Conservation (phyloP, 2,113 vertebrate species). For the Mesitornis unicolor region DNA sequence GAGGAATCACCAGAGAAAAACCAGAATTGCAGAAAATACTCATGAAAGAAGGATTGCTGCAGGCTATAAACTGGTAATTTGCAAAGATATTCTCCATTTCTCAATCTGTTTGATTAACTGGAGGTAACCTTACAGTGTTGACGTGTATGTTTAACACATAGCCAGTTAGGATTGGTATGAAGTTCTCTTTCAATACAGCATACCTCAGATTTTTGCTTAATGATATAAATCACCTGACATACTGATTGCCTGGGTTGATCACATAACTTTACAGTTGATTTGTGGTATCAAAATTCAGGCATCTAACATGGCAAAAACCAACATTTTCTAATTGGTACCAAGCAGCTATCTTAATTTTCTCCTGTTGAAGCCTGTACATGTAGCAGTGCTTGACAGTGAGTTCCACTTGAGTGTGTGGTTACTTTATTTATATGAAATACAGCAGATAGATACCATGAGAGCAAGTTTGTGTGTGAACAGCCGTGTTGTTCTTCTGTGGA, state of each 20-base stretch:
- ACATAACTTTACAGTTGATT: neutral
- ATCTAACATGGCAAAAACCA: neutral
- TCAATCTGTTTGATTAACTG: neutral
- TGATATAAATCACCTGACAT: neutral
- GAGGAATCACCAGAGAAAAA: neutral
- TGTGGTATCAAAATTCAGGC: neutral
- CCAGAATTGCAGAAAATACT: neutral
- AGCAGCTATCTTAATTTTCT: neutral
- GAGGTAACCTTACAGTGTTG: neutral
- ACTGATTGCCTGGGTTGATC: neutral
- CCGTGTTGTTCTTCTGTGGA: neutral
- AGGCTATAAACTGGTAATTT: neutral
- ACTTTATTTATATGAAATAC: neutral
- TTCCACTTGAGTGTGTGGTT: neutral
- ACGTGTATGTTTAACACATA: neutral
- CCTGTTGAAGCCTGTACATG: neutral
- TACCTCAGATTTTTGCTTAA: neutral
- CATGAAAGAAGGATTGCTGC: neutral
- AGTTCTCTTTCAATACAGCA: neutral
- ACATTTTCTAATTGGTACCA: neutral
- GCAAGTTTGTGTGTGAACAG: neutral
- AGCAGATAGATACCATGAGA: neutral
- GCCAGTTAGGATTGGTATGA: neutral
- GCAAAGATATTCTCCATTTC: neutral
- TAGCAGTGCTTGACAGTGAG: neutral